Base-by-base conservation (phyloP, 2,888 invertebrate species). In the Clistopyga incitator region DNA sequence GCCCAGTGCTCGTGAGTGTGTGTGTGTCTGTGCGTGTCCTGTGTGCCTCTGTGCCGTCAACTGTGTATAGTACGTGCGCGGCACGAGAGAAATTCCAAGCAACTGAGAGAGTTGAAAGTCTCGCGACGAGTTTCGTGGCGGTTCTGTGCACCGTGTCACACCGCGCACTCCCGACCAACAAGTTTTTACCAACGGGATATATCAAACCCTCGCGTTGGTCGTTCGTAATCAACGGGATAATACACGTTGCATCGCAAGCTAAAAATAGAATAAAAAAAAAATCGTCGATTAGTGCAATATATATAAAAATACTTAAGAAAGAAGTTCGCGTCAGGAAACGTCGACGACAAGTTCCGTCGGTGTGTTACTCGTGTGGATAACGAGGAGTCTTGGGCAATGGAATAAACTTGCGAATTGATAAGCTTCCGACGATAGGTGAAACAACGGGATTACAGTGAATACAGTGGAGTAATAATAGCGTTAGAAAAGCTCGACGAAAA, bases 121-220 rank as follows among this genome's bases (percentile, higher is more conserved):
- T n/a, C 42, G 38, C 42, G 64, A 61, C 25, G 29, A 52, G 65
- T 65, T 64, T 64, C 25, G 74, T n/a, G 38, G 54, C 65, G 76
- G 34, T 38, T 61, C 52, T 65, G 38, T 38, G 42, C 8, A 42
- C 38, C 74, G 74, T 59, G 64, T 45, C 20, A 29, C 13, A 29
- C 13, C 56, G 54, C 45, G 45, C 68, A 54, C 56, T 77, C 52
- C 52, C 10, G n/a, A 42, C 50, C 68, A 61, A 45, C 72, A 42
- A 65, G 70, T 56, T 68, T 38, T 0, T 18, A 67, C 71, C 65
- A 81, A 77, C 81, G 72, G 67, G 59, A 68, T 77, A 71, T 29
- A 34, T 29, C n/a, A 20, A 38, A 76, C 52, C 56, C n/a, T 64
- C 54, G 38, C 61, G 65, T 79, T 56, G 52, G 64, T 45, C 23